Evolutionary conservation across 2,797 vertebrate species (phyloP).

Genomic region (Furcifer pardalis): DNA sequence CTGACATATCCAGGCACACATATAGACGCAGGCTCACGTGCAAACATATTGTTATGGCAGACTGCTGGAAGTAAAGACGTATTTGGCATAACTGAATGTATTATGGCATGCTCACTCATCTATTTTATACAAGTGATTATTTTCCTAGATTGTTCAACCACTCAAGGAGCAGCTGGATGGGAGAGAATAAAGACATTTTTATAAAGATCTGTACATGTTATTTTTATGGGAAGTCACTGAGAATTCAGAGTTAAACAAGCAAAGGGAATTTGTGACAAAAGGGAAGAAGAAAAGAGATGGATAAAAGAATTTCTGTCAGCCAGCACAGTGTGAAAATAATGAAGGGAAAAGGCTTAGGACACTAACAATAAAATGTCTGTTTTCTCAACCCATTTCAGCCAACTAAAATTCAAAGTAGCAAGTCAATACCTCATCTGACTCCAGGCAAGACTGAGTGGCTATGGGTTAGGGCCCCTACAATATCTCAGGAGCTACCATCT

Average conservation of each 20-base stretch:
- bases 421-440: neutral
- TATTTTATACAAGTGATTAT: constrained; percentile 34
- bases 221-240: neutral
- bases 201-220: neutral
- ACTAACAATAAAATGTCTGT: neutral
- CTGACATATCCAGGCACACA: neutral
- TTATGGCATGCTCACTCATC: constrained; percentile 8
- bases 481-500: too few species aligned
- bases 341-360: neutral
- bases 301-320: constrained; percentile 1
- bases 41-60: neutral
- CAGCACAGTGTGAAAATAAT: neutral
- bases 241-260: constrained; percentile 32
- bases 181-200: constrained; percentile 16
- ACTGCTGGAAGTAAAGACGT: constrained; percentile 9
- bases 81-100: neutral
- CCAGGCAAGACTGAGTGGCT: too few species aligned
- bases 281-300: neutral
- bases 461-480: too few species aligned
- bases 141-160: constrained; percentile 17
- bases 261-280: constrained; percentile 7
- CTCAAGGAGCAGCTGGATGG: constrained; percentile 23
- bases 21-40: neutral
- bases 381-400: neutral
- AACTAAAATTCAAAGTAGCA: neutral